Evolutionary conservation across 2,888 invertebrate genomes (phyloP), one percentile per base, ranked within the genome.

Genomic region (Protodeltote pygarga): DNA sequence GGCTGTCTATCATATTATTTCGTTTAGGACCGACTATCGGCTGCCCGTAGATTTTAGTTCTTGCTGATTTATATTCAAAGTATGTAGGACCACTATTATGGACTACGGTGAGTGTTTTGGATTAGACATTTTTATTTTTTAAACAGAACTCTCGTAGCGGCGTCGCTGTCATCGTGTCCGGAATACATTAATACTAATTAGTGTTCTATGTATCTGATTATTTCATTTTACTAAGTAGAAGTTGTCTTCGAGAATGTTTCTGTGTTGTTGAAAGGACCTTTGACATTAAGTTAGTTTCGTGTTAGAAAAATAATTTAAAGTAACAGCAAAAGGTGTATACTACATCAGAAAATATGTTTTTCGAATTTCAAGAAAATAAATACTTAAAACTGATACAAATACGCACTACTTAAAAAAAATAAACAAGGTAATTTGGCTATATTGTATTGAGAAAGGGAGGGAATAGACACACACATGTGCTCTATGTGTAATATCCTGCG

Each of bases 181-280:
- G 88, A 88, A 89, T 89, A 86, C 69, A 84, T 89, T 79, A 87
- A 89, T 84, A 71, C 58, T 87, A 83, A 87, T 83, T 79, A 77
- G 60, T 72, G 72, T 80, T 80, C 76, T 73, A 69, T 70, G 60
- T 78, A 69, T 75, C 51, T 79, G 75, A 79, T 81, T 78, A 80
- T 77, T 74, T 72, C 52, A 63, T 68, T 70, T 66, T 64, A 69
- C 51, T 38, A 38, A 61, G 64, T 64, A 48, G 37, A 50, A 55
- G 46, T 70, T 67, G 45, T 54, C 45, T 55, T 55, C 17, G 38
- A 47, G 45, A 49, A 55, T 51, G 33, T 57, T 67, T 48, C 45
- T 54, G 46, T 37, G 52, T 55, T 27, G 33, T 51, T 33, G 24
- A 41, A 39, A 19, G 14, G 25, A 45, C 46, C 49, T 57, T 49